Conservation (phyloP, 2,888 invertebrate genomes). For the Smittia sp. region DNA sequence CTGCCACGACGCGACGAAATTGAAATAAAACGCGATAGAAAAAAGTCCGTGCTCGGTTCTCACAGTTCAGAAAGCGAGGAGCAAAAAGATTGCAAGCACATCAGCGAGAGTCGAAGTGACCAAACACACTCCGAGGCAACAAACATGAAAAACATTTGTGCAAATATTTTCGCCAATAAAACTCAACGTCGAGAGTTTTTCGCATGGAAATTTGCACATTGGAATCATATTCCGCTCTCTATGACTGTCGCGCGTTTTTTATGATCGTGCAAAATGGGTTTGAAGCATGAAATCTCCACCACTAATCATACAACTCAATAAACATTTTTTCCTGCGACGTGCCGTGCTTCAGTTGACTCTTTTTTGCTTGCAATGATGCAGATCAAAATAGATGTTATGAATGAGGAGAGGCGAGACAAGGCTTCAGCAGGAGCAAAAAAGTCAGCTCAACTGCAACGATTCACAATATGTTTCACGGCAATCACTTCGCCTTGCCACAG, state of each 20-base stretch:
- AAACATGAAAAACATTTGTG: neutral
- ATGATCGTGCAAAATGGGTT: neutral
- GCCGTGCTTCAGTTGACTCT: neutral
- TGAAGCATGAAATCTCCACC: constrained; percentile 27
- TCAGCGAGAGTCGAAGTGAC: neutral
- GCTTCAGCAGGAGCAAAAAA: neutral
- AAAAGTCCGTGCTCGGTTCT: no score
- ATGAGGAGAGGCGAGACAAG: neutral
- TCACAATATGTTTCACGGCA: neutral
- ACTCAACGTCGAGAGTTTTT: neutral
- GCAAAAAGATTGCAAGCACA: constrained; percentile 17
- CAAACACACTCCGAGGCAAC: neutral
- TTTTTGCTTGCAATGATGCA: neutral
- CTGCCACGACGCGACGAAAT: neutral
- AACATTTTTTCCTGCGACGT: neutral
- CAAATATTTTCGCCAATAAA: constrained; percentile 25
- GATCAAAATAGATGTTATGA: neutral
- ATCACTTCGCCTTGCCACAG: neutral
- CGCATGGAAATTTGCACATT: neutral
- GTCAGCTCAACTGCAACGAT: neutral
- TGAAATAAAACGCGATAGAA: neutral
- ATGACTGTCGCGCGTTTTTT: neutral
- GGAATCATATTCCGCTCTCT: neutral
- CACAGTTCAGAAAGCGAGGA: neutral
- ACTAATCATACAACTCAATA: constrained; percentile 38